Conservation (phyloP, 2,113 vertebrate genomes). For the Neogale vison region DNA sequence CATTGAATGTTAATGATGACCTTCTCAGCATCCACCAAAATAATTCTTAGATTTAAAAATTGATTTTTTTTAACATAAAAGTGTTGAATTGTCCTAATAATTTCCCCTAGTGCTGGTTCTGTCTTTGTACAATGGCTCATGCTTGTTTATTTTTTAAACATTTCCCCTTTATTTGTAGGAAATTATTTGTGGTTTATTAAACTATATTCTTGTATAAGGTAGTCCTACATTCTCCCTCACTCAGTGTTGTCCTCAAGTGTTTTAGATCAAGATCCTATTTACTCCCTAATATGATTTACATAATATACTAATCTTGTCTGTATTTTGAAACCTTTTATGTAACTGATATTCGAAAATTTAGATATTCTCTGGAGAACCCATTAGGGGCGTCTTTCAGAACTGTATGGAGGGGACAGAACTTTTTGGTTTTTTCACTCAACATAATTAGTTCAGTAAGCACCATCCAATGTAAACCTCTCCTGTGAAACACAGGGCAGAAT, state of each 20-base stretch:
- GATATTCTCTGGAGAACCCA: background rate
- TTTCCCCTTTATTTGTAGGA: background rate
- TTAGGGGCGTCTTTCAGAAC: background rate
- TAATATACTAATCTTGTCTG: background rate
- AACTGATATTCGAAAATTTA: slow-evolving; percentile 26
- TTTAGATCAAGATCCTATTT: slow-evolving; percentile 2
- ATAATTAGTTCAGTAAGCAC: background rate
- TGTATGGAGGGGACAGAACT: background rate
- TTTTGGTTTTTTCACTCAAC: background rate
- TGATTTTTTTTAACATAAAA: slow-evolving; percentile 2
- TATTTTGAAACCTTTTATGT: background rate
- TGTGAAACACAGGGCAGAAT: background rate
- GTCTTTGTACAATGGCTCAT: background rate
- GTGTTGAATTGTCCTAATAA: background rate
- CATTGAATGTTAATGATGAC: background rate
- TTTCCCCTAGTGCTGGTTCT: background rate
- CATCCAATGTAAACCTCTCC: background rate
- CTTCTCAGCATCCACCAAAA: background rate
- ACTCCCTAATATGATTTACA: background rate
- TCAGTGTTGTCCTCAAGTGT: background rate
- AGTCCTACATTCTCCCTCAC: background rate
- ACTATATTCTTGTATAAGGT: background rate
- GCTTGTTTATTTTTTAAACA: background rate
- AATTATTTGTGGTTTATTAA: slow-evolving; percentile 13
- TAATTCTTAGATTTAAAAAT: slow-evolving; percentile 40